Base-by-base conservation (phyloP, 2,797 vertebrate genomes). In the Apogon hyalosoma region DNA sequence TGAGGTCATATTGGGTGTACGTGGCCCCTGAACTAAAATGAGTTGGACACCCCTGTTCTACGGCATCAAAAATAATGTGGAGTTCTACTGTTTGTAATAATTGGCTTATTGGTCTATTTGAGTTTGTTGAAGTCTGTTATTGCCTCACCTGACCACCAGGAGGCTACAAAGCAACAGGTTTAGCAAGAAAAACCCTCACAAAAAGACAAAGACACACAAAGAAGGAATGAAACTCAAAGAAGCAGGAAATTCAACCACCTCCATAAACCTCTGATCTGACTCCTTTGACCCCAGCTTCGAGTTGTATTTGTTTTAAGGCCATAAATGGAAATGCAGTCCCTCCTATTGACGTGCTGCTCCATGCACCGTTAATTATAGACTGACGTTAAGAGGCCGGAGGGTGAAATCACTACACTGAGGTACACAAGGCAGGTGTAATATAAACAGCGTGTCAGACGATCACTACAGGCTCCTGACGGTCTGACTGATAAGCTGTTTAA, bases 131-230 rank as follows among this genome's bases (percentile, higher is more conserved):
- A 13, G 2, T 19, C 15, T 31, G 59, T 18, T 46, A 36, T 76
- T 64, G 11, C 60, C 14, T 68, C 42, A 83, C 79, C 72, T 84
- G 68, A 41, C 75, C 89, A 88, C 79, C 73, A 82, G 88, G 83
- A 83, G 84, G 84, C 78, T 21, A 11, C 63, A 53, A 18, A 43
- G 48, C 66, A 63, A 50, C 45, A 46, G 59, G 18, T 24, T 40
- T 43, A n/a, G 45, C 63, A 11, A 54, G 2, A 38, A 49, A 16
- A 13, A 58, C 14, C 12, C 3, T 12, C 6, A 13, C 11, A 19
- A 9, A 58, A 1, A 33, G 36, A 49, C 6, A 45, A 19, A 43
- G 12, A n/a, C 18, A 51, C 7, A 63, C 9, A 61, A 3, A 18
- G 6, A 33, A 4, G 28, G 10, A 13, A 14, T 16, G 28, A 14